These are phyloP conservation scores for Triplophysa yarkandensis DNA, from an alignment of 2,797 vertebrate species.

Conservation along the genomic window DNA sequence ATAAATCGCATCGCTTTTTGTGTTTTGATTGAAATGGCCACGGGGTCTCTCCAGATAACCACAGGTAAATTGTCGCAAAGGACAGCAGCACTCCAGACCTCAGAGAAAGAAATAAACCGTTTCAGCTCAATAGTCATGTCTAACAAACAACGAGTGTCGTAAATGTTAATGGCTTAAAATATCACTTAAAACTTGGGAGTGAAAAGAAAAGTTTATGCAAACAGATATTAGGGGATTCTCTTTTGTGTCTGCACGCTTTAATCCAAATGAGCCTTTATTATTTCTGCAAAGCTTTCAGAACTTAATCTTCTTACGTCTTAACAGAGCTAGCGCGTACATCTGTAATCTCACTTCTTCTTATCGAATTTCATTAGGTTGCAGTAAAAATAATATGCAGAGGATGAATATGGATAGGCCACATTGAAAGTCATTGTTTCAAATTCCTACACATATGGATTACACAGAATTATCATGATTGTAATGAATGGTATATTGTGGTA, in stretches of 20 bases:
- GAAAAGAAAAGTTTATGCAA: not conserved
- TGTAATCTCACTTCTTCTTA: constrained; percentile 14
- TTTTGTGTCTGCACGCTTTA: not conserved
- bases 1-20: constrained; percentile 28
- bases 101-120: not conserved
- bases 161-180: not conserved
- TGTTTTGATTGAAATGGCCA: constrained; percentile 44
- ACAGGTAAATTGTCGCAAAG: constrained; percentile 1
- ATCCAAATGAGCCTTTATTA: constrained; percentile 15
- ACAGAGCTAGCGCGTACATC: constrained; percentile 2
- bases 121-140: not conserved
- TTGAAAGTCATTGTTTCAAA: not conserved
- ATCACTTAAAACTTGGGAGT: not conserved
- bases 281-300: not conserved
- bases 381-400: constrained; percentile 1
- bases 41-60: constrained; percentile 4
- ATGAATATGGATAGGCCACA: not conserved
- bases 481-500: not conserved
- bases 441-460: not conserved
- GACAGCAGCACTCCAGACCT: not conserved
- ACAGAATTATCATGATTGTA: not conserved
- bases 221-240: not conserved
- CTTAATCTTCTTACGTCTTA: constrained; percentile 4
- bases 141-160: not conserved
- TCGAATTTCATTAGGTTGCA: not conserved